Evolutionary conservation across 2,113 vertebrate species (phyloP).

Genomic region (Lasiurus cinereus): DNA sequence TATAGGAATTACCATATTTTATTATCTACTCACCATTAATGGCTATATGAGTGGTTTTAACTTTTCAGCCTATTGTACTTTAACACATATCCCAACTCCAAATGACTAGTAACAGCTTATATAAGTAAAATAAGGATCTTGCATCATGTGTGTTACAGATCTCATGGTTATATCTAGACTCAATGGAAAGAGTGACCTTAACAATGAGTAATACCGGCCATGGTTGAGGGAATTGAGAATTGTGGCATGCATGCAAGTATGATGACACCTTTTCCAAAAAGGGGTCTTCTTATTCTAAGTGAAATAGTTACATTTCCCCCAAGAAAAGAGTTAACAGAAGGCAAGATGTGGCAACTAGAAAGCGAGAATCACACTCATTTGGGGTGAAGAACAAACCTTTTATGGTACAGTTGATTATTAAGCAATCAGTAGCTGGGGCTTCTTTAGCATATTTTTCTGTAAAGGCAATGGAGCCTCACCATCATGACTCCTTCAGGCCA

Average conservation of each 20-base stretch:
- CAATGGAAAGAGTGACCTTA: background rate
- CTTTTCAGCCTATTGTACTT: background rate
- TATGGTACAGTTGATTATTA: constrained; percentile 33
- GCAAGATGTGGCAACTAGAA: background rate
- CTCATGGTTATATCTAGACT: background rate
- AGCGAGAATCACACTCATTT: background rate
- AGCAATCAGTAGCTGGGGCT: background rate
- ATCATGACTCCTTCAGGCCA: constrained; percentile 6
- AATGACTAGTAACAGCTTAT: background rate
- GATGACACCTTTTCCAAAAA: background rate
- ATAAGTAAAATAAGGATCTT: background rate
- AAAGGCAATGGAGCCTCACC: constrained; percentile 46
- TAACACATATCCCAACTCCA: background rate
- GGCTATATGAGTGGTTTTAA: background rate
- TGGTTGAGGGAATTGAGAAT: background rate
- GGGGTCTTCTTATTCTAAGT: background rate
- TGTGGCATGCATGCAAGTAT: background rate
- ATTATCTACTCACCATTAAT: background rate
- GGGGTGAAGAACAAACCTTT: constrained; percentile 19
- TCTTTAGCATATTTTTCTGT: constrained; percentile 69
- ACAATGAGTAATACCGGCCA: background rate
- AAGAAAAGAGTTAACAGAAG: constrained; percentile 3
- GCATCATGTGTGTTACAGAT: background rate
- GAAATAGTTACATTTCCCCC: background rate
- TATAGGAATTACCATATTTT: background rate